Percentiles rank a stretch among this genome's conserved stretches.
Evolutionary conservation across 2,797 vertebrate genomes (phyloP).

Genomic region (Echeneis naucrates): DNA sequence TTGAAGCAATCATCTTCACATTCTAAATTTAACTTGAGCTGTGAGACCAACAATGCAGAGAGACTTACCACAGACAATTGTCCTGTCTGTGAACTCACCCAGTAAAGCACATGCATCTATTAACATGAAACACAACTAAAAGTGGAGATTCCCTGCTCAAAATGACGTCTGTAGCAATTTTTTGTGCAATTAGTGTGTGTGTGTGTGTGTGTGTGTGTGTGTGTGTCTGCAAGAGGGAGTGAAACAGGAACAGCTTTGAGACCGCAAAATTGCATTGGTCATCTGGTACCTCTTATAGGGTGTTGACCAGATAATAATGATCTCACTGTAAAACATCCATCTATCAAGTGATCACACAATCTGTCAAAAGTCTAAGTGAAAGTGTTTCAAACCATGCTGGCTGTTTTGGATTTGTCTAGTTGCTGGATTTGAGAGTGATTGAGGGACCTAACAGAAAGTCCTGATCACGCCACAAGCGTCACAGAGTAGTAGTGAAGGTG

Average conservation of each 20-base stretch:
- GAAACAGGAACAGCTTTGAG: background rate
- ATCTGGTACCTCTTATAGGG: background rate
- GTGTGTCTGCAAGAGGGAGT: background rate
- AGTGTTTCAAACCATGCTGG: background rate
- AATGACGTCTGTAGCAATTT: conserved; percentile 14
- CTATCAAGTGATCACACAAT: background rate
- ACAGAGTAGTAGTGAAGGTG: background rate
- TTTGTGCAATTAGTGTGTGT: conserved; percentile 6
- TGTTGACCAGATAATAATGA: background rate
- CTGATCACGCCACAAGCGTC: background rate
- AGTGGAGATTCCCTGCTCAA: conserved; percentile 7
- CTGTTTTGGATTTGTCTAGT: background rate
- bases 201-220: background rate
- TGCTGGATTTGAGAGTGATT: too few relatives aligned
- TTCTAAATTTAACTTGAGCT: conserved; percentile 55
- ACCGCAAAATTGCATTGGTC: background rate
- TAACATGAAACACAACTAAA: background rate
- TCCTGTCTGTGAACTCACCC: conserved; percentile 6
- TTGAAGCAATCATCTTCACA: conserved; percentile 31
- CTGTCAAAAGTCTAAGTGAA: background rate
- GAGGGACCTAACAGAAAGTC: background rate
- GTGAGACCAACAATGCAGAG: conserved; percentile 29
- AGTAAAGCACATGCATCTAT: conserved; percentile 14
- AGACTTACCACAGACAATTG: conserved; percentile 33
- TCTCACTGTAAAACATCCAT: too few relatives aligned